Percentiles rank a stretch among this genome's conserved stretches.
Evolutionary conservation across 2,888 invertebrate species (phyloP).

Genomic region (Allolobophora icterica): DNA sequence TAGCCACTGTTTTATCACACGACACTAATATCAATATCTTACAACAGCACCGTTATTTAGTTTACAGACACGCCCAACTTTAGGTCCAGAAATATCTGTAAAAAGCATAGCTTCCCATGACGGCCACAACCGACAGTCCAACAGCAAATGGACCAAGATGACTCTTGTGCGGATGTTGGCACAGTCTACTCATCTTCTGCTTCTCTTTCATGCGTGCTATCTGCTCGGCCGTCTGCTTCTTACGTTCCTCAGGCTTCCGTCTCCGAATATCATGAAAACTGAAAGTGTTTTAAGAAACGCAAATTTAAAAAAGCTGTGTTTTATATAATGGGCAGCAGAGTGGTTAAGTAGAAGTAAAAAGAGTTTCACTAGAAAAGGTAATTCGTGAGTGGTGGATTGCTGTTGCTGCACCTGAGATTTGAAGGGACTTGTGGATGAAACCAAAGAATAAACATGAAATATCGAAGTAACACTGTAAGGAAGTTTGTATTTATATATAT

Average conservation of each 20-base stretch:
- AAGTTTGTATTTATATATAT: too few relatives aligned
- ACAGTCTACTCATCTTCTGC: conserved; percentile 51
- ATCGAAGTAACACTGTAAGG: too few relatives aligned
- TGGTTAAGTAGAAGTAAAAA: too few relatives aligned
- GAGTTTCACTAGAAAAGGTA: too few relatives aligned
- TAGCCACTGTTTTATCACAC: not conserved
- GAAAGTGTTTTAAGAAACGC: not conserved
- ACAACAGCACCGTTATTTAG: conserved; percentile 11
- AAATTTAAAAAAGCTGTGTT: not conserved
- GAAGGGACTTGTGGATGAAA: too few relatives aligned
- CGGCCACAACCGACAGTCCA: not conserved
- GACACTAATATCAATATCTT: conserved; percentile 17
- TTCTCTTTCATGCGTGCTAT: conserved; percentile 58
- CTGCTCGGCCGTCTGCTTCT: conserved; percentile 56
- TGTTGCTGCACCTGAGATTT: too few relatives aligned
- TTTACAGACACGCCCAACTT: not conserved
- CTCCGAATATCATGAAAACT: conserved; percentile 49
- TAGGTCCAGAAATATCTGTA: conserved; percentile 21
- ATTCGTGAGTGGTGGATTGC: too few relatives aligned
- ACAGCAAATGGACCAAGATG: not conserved
- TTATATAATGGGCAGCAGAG: not conserved
- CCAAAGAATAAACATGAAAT: too few relatives aligned
- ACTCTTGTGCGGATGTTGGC: not conserved
- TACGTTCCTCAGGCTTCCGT: conserved; percentile 57
- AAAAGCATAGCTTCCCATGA: conserved; percentile 19